phyloP scores from a whole-genome alignment of 2,888 invertebrate species.

The Anarsia innoxiella region DNA sequence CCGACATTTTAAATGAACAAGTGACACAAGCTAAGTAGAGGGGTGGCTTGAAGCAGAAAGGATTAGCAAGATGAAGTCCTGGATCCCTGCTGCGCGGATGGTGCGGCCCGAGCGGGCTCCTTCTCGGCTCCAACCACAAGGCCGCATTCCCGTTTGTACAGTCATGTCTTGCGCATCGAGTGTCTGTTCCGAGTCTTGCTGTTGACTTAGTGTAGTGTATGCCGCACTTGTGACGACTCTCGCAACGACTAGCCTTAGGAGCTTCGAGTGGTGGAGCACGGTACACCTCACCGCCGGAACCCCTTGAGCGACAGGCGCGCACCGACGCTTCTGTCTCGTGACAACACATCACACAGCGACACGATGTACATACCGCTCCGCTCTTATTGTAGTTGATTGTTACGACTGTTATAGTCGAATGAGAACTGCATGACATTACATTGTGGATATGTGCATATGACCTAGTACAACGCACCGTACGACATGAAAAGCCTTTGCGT shows the following conservation, averaged over 20 bases:
- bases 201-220: constrained; percentile 71
- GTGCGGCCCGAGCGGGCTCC: background rate
- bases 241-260: constrained; percentile 58
- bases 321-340: constrained; percentile 59
- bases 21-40: constrained; percentile 22
- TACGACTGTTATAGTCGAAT: constrained; percentile 41
- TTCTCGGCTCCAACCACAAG: constrained; percentile 23
- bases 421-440: constrained; percentile 65
- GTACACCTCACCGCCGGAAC: constrained; percentile 53
- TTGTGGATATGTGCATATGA: constrained; percentile 54
- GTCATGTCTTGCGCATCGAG: constrained; percentile 65
- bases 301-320: constrained; percentile 69
- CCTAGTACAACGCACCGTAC: constrained; percentile 51
- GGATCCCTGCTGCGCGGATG: constrained; percentile 20
- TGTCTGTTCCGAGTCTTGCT: constrained; percentile 66
- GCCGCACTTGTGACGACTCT: constrained; percentile 60
- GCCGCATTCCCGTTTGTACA: constrained; percentile 55
- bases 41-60: constrained; percentile 5
- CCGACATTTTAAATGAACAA: constrained; percentile 25
- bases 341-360: constrained; percentile 41
- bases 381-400: constrained; percentile 59
- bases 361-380: constrained; percentile 65
- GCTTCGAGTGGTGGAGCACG: constrained; percentile 66
- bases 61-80: constrained; percentile 7
- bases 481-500: constrained; percentile 46